Conservation (phyloP, 2,888 invertebrate species). For the Hemithea aestivaria region DNA sequence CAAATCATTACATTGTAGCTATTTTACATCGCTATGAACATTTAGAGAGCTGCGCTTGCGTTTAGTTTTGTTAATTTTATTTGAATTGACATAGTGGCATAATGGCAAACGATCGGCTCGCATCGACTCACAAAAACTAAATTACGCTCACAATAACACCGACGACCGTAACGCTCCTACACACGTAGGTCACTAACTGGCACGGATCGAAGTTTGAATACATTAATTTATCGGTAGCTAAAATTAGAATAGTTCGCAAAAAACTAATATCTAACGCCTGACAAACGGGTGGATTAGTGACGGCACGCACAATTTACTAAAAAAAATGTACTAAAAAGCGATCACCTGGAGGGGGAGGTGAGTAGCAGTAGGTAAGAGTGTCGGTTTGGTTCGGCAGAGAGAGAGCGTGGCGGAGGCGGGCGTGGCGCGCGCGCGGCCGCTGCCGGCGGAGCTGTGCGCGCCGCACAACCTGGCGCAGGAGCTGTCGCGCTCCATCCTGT, state of each 20-base stretch:
- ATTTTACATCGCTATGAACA: conserved; percentile 23
- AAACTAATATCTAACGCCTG: too few relatives aligned
- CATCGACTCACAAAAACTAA: conserved; percentile 42
- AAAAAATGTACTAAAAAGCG: too few relatives aligned
- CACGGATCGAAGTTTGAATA: neutral
- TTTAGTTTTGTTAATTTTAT: conserved; percentile 37
- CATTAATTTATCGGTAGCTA: too few relatives aligned
- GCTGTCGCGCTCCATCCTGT: conserved; percentile 49
- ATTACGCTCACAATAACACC: conserved; percentile 44
- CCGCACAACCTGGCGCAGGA: conserved; percentile 59
- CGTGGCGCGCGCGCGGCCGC: conserved; percentile 46
- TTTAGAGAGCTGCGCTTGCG: conserved; percentile 29
- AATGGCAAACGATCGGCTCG: conserved; percentile 53
- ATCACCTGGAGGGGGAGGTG: too few relatives aligned
- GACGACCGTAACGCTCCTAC: conserved; percentile 7
- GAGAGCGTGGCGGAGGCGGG: conserved; percentile 9
- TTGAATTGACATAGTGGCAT: conserved; percentile 70
- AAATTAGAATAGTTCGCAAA: too few relatives aligned
- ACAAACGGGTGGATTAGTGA: too few relatives aligned
- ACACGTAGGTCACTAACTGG: conserved; percentile 3
- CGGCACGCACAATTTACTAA: too few relatives aligned
- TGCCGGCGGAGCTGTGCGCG: conserved; percentile 36
- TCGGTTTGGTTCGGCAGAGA: conserved; percentile 27
- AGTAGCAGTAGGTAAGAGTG: too few relatives aligned
- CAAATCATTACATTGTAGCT: conserved; percentile 19